A percentile compares a stretch with the other conserved stretches of the same genome.
phyloP scores from a whole-genome alignment of 2,888 invertebrate species.

The Formica aserva region DNA sequence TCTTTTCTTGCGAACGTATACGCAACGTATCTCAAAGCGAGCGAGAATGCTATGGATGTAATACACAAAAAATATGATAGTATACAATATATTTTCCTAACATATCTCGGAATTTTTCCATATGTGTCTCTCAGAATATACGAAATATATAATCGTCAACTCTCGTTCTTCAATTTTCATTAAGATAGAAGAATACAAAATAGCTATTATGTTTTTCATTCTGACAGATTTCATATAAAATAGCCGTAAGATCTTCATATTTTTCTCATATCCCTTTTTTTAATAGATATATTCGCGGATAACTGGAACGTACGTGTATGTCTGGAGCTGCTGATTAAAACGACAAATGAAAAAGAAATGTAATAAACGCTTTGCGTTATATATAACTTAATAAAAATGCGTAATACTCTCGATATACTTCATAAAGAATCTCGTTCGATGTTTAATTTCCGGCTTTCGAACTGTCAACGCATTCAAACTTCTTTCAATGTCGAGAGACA shows the following conservation, averaged over 20 bases:
- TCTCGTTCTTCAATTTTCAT: not conserved
- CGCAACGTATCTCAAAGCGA: not conserved
- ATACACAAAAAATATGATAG: not conserved
- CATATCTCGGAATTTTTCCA: not conserved
- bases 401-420: slow-evolving; percentile 9
- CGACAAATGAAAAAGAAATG: not conserved
- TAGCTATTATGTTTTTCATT: not conserved
- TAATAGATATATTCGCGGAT: not conserved
- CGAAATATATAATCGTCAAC: not conserved
- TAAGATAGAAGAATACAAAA: not conserved
- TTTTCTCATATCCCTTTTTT: not conserved
- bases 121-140: not conserved
- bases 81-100: slow-evolving; percentile 14
- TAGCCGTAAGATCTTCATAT: not conserved
- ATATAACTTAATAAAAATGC: slow-evolving; percentile 18
- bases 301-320: not conserved
- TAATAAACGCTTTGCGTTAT: not conserved
- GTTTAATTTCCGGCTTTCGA: slow-evolving; percentile 40
- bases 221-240: not conserved
- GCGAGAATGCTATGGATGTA: not conserved
- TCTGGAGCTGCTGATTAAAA: not conserved
- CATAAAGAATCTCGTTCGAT: slow-evolving; percentile 28
- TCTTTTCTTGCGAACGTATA: not conserved
- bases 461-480: slow-evolving; percentile 17
- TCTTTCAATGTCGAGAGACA: not conserved